Percentiles rank a stretch among this genome's conserved stretches.
These are phyloP conservation scores for Pseudoips prasinana DNA, from an alignment of 2,888 invertebrate species.

Conservation along the genomic window DNA sequence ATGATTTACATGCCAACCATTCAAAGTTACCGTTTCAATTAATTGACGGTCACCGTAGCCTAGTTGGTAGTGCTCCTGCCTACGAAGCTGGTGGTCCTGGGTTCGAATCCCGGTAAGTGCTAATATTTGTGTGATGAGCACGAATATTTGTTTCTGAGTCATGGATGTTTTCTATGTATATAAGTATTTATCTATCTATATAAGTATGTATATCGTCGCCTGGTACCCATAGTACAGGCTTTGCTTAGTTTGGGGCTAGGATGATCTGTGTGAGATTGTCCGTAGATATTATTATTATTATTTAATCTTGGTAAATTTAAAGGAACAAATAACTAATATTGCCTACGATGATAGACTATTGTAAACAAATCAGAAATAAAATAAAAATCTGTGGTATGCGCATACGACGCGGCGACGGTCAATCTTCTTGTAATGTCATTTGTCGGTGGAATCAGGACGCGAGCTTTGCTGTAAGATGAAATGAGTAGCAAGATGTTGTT, in stretches of 20 bases:
- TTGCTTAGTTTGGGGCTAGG: no score
- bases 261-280: no score
- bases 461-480: constrained; percentile 24
- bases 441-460: constrained; percentile 44
- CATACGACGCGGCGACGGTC: constrained; percentile 41
- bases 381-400: constrained; percentile 37
- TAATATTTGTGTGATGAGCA: no score
- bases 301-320: constrained; percentile 27
- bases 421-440: constrained; percentile 56
- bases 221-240: no score
- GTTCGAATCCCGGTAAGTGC: no score
- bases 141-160: no score
- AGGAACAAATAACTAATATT: constrained; percentile 29
- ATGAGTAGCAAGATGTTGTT: constrained; percentile 25
- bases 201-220: no score
- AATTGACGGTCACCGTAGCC: constrained; percentile 18
- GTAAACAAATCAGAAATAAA: constrained; percentile 33
- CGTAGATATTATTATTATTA: no score
- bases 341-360: constrained; percentile 19
- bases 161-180: no score
- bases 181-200: no score
- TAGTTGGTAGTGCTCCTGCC: no score
- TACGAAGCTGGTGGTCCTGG: no score
- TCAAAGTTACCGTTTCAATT: constrained; percentile 23
- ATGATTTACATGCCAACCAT: constrained; percentile 20